These are phyloP conservation scores for Drosophila testacea DNA, from an alignment of 2,888 invertebrate species.

Conservation along the genomic window DNA sequence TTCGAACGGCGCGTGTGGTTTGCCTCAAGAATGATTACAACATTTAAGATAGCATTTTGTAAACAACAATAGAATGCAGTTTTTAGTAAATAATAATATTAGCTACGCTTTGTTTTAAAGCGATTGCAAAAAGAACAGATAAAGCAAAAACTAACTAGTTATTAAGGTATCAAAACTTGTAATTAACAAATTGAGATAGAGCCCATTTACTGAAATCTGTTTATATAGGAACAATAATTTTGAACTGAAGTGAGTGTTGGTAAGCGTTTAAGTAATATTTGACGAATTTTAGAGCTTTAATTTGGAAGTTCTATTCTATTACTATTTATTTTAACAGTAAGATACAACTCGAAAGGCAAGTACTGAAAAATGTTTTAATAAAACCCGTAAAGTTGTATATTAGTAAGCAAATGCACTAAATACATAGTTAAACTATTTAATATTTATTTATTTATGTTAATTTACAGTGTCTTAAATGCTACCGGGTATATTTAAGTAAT, in stretches of 20 bases:
- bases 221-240: background rate
- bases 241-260: background rate
- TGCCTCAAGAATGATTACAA: constrained; percentile 14
- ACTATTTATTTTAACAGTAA: too few species aligned
- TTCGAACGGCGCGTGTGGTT: constrained; percentile 40
- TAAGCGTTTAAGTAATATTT: background rate
- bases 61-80: constrained; percentile 47
- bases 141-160: background rate
- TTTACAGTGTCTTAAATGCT: constrained; percentile 12
- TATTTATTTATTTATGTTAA: background rate
- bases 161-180: background rate
- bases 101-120: constrained; percentile 1
- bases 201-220: too few species aligned
- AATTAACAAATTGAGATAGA: too few species aligned
- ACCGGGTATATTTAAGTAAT: constrained; percentile 21
- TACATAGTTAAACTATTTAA: background rate
- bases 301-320: background rate
- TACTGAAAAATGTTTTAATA: too few species aligned
- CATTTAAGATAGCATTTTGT: constrained; percentile 34
- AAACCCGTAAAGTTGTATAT: too few species aligned
- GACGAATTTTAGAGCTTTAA: background rate
- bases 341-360: too few species aligned
- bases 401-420: too few species aligned
- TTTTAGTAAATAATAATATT: background rate
- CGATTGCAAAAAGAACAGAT: background rate